These are phyloP conservation scores for Lepidocyrtoides sp. DNA, from an alignment of 2,888 invertebrate genomes.

Conservation along the genomic window DNA sequence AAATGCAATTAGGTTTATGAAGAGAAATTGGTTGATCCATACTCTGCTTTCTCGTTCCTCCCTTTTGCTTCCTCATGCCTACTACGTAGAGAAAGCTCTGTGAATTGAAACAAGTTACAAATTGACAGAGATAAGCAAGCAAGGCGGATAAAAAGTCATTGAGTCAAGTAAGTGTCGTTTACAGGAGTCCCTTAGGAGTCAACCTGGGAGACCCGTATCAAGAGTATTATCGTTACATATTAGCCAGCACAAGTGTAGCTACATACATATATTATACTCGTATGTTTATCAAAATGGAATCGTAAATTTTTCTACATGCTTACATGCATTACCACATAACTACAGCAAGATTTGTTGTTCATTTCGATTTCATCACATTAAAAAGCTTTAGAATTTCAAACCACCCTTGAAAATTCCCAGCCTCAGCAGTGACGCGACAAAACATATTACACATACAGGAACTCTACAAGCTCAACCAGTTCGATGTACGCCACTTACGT, in stretches of 20 bases:
- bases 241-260: not conserved
- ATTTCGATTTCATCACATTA: slow-evolving; percentile 71
- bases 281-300: not conserved
- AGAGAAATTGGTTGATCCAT: slow-evolving; percentile 83
- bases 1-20: slow-evolving; percentile 85
- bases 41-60: not conserved
- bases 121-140: slow-evolving; percentile 57
- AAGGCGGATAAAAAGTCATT: slow-evolving; percentile 78
- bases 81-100: not conserved
- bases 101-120: slow-evolving; percentile 29
- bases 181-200: slow-evolving; percentile 80
- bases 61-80: not conserved
- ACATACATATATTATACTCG: not conserved
- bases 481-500: slow-evolving; percentile 68
- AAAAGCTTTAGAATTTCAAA: slow-evolving; percentile 72
- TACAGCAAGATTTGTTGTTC: slow-evolving; percentile 51
- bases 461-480: slow-evolving; percentile 23
- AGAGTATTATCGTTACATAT: slow-evolving; percentile 48
- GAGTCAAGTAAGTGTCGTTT: slow-evolving; percentile 82
- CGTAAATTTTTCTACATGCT: not conserved
- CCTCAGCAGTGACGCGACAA: slow-evolving; percentile 1
- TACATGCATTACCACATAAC: not conserved
- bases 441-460: slow-evolving; percentile 16
- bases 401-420: slow-evolving; percentile 37
- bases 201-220: slow-evolving; percentile 61